Evolutionary conservation across 2,797 vertebrate genomes (phyloP), one percentile per base, ranked within the genome.

Genomic region (Muscicapa striata): DNA sequence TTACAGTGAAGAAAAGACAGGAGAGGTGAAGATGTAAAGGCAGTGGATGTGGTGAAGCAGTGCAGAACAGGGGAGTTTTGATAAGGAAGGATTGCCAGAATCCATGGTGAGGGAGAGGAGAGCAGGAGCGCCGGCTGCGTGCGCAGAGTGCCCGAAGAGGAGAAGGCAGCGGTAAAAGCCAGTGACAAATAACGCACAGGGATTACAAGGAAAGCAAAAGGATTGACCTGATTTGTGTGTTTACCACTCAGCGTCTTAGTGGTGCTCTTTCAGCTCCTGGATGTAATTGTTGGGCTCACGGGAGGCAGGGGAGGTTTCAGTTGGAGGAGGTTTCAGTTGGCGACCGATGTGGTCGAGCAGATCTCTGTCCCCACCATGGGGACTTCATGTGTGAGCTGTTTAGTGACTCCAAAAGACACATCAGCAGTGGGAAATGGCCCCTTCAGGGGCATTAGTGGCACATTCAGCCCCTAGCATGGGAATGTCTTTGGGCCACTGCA

Each of bases 181-280:
- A 34, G 87, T 41, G 45, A 80, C 80, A 94, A 96, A 96, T 74
- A 94, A 93, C 21, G 1, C 36, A 38, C 67, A 57, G 90, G 95
- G 96, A 96, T 96, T 97, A 96, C 95, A 95, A 96, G 95, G 85
- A 95, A 89, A 94, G 95, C 83, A 87, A 94, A 95, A 96, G 95
- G 90, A 96, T 96, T 97, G 96, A 96, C 95, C 96, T 96, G 94
- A 96, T 96, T 96, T 94, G 94, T 96, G 94, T 96, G 96, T 96
- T 97, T 96, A 95, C 91, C 93, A 95, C 95, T 94, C 94, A 41
- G 94, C 1, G 0, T 70, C 93, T 96, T 83, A 93, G 85, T 1
- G 23, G 95, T 72, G 83, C 94, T 90, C 95, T 93, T 89, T 45
- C 87, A 64, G 91, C 83, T 90, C 93, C 89, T 15, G 61, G 34